Base-by-base conservation (phyloP, 1,140 invertebrate genomes). In the Cecropterus lyciades region DNA sequence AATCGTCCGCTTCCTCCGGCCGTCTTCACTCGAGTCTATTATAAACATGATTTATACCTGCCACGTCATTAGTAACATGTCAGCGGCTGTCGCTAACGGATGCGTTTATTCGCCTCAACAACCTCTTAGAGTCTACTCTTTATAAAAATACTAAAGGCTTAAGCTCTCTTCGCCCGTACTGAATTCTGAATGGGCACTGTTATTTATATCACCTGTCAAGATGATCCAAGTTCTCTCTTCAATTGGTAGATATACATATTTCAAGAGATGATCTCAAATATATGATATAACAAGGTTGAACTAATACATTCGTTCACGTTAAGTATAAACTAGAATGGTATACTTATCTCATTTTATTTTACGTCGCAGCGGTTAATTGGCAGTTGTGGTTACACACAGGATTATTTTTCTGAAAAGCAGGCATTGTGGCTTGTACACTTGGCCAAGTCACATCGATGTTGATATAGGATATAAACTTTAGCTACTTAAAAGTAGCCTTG, bases 31-130 rank as follows among this genome's bases (percentile, higher is more conserved):
- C 70, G 77, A 62, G 27, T 49, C 82, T 81, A 85, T 87, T 88
- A 87, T 81, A 55, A 80, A 78, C 82, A 87, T 91, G 89, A 91
- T 89, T 89, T 89, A 91, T 91, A 89, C 89, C 87, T 91, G 87
- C 77, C 75, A 76, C 77, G 79, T 83, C 87, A 89, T 91, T 89
- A 89, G 82, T 83, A 72, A 66, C 70, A 71, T 87, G 84, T 85
- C 83, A 86, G 73, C 80, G 77, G 66, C 73, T 85, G 82, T 87
- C 75, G 72, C 67, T 57, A 67, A 70, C 82, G 85, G 89, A 87
- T 84, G 74, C 75, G 69, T 86, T 86, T 84, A 85, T 87, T 87
- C 75, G 82, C 79, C 77, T 73, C 66, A 66, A 76, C 73, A 73
- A 68, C 70, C 73, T 80, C 75, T 82, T 80, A 64, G 45, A 40